Evolutionary conservation across 2,888 invertebrate species (phyloP), one percentile per base, ranked within the genome.

Genomic region (Erebia aethiops): DNA sequence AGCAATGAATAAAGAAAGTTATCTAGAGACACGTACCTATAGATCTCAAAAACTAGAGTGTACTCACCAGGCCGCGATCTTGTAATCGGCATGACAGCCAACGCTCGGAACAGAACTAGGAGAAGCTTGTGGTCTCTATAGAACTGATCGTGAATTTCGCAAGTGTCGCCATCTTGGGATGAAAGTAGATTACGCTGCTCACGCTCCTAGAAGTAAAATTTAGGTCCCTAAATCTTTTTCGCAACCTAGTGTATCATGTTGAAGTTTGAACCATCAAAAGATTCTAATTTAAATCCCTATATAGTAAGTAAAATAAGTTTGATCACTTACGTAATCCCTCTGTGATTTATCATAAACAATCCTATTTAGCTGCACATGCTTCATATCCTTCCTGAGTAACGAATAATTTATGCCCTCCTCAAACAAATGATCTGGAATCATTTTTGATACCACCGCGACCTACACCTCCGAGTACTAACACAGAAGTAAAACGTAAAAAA

Each of bases 71-170:
- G 94, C 7, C 92, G 82, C 0, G 94, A 94, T 41, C 94, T 86
- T 5, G 93, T 90, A 74, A 95, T 94, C 1, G 96, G 96, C 95
- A 96, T 96, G 1, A 95, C 95, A 0, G 95, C 96, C 56, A 96
- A 86, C 0, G 93, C 94, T 75, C 95, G 89, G 80, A 96, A 95
- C 63, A 95, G 81, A 64, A 94, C 94, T 26, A 96, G 83, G 43
- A 96, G 85, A 68, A 95, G 82, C 80, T 96, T 95, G 79, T 96
- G 96, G 80, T 95, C 95, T 65, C 95, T 90, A 78, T 95, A 96
- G 86, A 96, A 96, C 81, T 95, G 95, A 80, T 95, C 95, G 80
- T 95, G 95, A 56, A 91, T 88, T 81, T 95, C 95, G 56, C 95
- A 93, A 7, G 93, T 94, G 77, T 94, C 90, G 4, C 95, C 95